Evolutionary conservation across 1,140 invertebrate species (phyloP).

Genomic region (Bombus pascuorum): DNA sequence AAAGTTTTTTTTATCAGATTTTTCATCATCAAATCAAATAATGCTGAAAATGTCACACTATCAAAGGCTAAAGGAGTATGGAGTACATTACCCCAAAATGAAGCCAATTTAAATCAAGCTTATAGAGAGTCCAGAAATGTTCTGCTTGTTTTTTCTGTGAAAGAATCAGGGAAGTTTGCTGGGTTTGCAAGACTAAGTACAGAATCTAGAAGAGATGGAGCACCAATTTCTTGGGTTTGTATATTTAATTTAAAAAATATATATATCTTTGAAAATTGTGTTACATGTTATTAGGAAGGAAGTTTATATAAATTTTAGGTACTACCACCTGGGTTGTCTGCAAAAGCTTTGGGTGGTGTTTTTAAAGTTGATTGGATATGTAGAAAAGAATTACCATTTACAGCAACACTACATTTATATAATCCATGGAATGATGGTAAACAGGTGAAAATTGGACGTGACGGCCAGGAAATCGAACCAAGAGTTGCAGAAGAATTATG

Average conservation of each 20-base stretch:
- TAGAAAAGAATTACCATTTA: slow-evolving; percentile 96
- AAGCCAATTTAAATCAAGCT: slow-evolving; percentile 97
- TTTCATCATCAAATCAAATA: slow-evolving; percentile 99
- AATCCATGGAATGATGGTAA: slow-evolving; percentile 99
- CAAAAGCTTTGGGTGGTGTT: slow-evolving; percentile 96
- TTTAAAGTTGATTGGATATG: slow-evolving; percentile 99
- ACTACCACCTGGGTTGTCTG: slow-evolving; percentile 95
- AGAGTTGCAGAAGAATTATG: slow-evolving; percentile 97
- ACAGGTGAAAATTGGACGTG: slow-evolving; percentile 98
- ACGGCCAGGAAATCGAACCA: slow-evolving; percentile 99
- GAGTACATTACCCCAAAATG: slow-evolving; percentile 98
- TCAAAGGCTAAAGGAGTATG: slow-evolving; percentile 98
- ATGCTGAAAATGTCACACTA: slow-evolving; percentile 96
- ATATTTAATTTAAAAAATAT: slow-evolving; percentile 9
- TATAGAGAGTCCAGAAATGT: slow-evolving; percentile 96
- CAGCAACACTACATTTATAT: slow-evolving; percentile 95
- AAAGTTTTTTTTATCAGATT: slow-evolving; percentile 83
- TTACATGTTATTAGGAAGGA: background rate
- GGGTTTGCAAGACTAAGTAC: slow-evolving; percentile 95
- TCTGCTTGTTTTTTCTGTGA: slow-evolving; percentile 97
- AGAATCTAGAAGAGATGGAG: slow-evolving; percentile 94
- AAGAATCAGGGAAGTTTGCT: slow-evolving; percentile 97
- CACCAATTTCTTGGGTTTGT: slow-evolving; percentile 94
- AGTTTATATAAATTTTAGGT: slow-evolving; percentile 69
- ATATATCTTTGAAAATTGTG: background rate